Conservation (phyloP, 2,797 vertebrate species). For the Tapirus indicus region DNA sequence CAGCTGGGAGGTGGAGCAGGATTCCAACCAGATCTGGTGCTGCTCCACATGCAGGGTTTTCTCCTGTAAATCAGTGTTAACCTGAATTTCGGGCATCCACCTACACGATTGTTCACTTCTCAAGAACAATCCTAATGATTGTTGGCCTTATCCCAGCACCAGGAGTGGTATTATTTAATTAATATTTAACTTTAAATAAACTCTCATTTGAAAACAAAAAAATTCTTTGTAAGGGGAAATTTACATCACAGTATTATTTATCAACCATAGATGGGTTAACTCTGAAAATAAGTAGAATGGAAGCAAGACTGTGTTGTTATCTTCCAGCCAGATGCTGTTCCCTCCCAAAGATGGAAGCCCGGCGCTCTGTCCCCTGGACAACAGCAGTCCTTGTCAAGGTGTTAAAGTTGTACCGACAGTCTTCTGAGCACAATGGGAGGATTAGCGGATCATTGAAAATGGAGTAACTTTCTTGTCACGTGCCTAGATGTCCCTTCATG, state of each 20-base stretch:
- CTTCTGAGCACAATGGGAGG: background rate
- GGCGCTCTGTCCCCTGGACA: background rate
- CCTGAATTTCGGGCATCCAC: background rate
- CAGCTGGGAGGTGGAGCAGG: background rate
- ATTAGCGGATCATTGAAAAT: background rate
- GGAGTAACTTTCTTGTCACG: background rate
- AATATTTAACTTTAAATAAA: slow-evolving; percentile 45
- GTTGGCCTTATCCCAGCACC: background rate
- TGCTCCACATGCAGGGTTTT: background rate
- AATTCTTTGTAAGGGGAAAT: background rate
- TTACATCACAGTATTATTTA: background rate
- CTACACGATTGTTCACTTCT: background rate
- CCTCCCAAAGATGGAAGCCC: background rate
- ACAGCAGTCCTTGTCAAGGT: background rate
- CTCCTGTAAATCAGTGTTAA: background rate
- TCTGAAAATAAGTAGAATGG: background rate
- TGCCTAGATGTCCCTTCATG: background rate
- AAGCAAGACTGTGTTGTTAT: accelerated
- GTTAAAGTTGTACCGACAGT: background rate
- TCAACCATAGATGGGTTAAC: background rate
- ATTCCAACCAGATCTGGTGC: background rate
- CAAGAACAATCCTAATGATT: background rate
- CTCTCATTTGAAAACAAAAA: background rate
- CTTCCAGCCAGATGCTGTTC: background rate
- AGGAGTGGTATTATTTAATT: background rate